Evolutionary conservation across 2,797 vertebrate genomes (phyloP), one percentile per base, ranked within the genome.

Genomic region (Lepilemur septentrionalis): DNA sequence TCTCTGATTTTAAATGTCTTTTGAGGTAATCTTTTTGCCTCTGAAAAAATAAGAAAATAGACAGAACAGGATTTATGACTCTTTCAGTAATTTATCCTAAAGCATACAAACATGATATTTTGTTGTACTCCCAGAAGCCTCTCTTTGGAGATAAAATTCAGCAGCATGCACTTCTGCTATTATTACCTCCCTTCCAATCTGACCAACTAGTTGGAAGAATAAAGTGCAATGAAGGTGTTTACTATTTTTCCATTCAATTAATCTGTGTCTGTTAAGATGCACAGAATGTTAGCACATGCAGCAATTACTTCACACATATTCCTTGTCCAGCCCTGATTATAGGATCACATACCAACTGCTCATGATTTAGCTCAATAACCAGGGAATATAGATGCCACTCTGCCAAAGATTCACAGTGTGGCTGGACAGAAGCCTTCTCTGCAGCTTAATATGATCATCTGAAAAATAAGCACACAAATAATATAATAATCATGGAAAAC

Each of bases 1-100:
- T 84, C 94, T 97, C 89, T 95, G 94, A 95, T 97, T 97, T 97
- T 80, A 94, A 97, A 96, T 89, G 67, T 94, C 92, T 96, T 97
- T 87, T 50, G 86, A 57, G 50, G 91, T 97, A 97, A 97, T 97
- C 91, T 96, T 88, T 93, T 67, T 87, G 81, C 86, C 81, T 94
- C 96, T 97, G 89, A 97, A 96, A 93, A 97, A 98, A 96, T 17
- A 57, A 93, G 90, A 41, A 94, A 96, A 97, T 17, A 96, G 96
- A 97, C 97, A 63, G 85, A 67, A 81, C 6, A 94, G 65, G 84
- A 75, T 72, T 95, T 94, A 79, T 93, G 81, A 79, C 78, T 91
- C 57, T 96, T 84, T 93, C 57, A 72, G 87, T 96, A 94, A 96
- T 96, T 96, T 89, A 48, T 96, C 89, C 38, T 78, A 22, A 93